Conservation (phyloP, 2,113 vertebrate genomes). For the Microcebus ravelobensis region DNA sequence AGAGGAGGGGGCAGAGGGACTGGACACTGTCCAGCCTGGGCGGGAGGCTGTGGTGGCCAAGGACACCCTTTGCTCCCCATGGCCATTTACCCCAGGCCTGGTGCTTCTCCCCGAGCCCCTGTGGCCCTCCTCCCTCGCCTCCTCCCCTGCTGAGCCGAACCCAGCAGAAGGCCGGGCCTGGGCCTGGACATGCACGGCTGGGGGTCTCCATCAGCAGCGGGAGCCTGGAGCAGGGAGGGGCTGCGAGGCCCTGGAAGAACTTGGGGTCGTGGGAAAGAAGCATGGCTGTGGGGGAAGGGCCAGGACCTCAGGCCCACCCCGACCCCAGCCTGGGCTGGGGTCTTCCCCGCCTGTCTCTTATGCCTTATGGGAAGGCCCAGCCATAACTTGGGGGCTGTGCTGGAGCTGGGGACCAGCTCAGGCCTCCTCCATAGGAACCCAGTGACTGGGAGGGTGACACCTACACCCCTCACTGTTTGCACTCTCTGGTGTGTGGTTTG, state of each 20-base stretch:
- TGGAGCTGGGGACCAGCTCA: conserved; percentile 61
- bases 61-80: conserved; percentile 36
- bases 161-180: conserved; percentile 52
- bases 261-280: not conserved
- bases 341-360: conserved; percentile 60
- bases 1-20: not conserved
- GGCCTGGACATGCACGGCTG: conserved; percentile 3
- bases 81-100: conserved; percentile 1
- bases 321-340: conserved; percentile 14
- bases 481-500: conserved; percentile 77
- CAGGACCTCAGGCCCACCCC: not conserved
- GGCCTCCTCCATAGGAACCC: conserved; percentile 32
- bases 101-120: conserved; percentile 71
- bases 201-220: not conserved
- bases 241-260: not conserved
- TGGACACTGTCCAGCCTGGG: not conserved
- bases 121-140: not conserved
- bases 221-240: not conserved
- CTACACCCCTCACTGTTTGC: conserved; percentile 63
- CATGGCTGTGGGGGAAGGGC: not conserved
- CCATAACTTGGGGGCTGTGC: conserved; percentile 62
- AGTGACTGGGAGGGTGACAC: not conserved
- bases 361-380: conserved; percentile 82
- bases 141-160: conserved; percentile 52
- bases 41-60: not conserved